Evolutionary conservation across 2,888 invertebrate genomes (phyloP).

Genomic region (Luffia ferchaultella): DNA sequence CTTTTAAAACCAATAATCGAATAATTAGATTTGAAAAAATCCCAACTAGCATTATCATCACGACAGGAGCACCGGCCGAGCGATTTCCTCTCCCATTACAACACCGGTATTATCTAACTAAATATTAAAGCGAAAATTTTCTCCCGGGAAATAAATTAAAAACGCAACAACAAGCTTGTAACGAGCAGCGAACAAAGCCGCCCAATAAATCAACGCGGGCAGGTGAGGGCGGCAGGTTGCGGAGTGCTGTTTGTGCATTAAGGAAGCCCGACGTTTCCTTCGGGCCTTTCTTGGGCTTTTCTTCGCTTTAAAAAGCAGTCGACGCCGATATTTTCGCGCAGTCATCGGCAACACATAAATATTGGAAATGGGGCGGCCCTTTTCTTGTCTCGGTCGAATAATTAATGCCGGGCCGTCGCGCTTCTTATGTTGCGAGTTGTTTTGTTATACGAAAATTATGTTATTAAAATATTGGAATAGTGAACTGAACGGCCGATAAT

Average conservation of each 20-base stretch:
- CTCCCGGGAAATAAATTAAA: conserved; percentile 61
- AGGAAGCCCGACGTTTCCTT: conserved; percentile 50
- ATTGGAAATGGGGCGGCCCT: conserved; percentile 63
- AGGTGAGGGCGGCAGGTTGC: conserved; percentile 35
- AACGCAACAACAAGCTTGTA: conserved; percentile 65
- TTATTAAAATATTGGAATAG: neutral
- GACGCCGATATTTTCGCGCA: conserved; percentile 60
- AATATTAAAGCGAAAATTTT: conserved; percentile 56
- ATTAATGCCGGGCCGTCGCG: conserved; percentile 59
- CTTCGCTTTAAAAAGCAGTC: conserved; percentile 65
- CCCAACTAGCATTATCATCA: neutral
- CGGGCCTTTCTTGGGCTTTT: conserved; percentile 47
- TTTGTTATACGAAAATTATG: conserved; percentile 50
- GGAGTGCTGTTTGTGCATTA: conserved; percentile 63
- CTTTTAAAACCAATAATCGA: too few relatives aligned
- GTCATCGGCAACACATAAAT: conserved; percentile 69
- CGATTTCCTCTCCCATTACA: conserved; percentile 27
- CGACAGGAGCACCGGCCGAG: conserved; percentile 8
- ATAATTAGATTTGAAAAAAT: too few relatives aligned
- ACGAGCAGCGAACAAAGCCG: conserved; percentile 58
- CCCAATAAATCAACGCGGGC: conserved; percentile 61
- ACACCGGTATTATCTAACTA: conserved; percentile 44
- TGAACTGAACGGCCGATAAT: neutral
- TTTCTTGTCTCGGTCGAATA: conserved; percentile 62
- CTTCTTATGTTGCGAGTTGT: conserved; percentile 50